phyloP scores from a whole-genome alignment of 2,113 vertebrate species.

The Turnix velox region DNA sequence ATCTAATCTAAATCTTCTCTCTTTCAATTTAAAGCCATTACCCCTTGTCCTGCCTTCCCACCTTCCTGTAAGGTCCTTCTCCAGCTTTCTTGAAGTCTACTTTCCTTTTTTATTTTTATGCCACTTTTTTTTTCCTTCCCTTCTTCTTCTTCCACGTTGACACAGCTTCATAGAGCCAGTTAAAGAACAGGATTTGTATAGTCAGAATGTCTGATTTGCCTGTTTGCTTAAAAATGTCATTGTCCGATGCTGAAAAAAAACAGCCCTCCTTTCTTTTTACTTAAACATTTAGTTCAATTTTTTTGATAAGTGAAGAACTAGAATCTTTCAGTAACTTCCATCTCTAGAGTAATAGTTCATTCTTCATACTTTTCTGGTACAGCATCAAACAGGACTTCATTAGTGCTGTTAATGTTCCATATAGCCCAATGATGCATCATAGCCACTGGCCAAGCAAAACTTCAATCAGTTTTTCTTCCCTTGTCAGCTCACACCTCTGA shows the following conservation, averaged over 20 bases:
- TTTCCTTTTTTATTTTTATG: background rate
- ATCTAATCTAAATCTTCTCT: too few species aligned
- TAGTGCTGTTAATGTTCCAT: constrained; percentile 2
- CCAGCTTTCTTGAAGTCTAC: too few species aligned
- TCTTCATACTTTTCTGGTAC: constrained; percentile 5
- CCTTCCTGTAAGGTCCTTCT: too few species aligned
- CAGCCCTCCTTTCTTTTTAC: background rate
- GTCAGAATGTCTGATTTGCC: background rate
- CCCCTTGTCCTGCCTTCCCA: too few species aligned
- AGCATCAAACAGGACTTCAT: constrained; percentile 26
- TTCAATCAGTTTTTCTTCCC: constrained; percentile 45
- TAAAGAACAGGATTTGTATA: background rate
- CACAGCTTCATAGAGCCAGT: background rate
- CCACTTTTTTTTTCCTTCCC: background rate
- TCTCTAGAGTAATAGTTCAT: background rate
- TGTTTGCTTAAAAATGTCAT: background rate
- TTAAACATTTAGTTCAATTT: background rate
- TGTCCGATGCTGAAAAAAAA: background rate
- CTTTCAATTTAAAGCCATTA: too few species aligned
- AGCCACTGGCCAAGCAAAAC: constrained; percentile 43
- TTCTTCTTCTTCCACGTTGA: background rate
- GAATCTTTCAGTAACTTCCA: background rate
- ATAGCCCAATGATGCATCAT: background rate
- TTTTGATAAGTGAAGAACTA: background rate
- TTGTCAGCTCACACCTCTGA: constrained; percentile 47